Base-by-base conservation (phyloP, 2,888 invertebrate genomes). In the Xestia xanthographa region DNA sequence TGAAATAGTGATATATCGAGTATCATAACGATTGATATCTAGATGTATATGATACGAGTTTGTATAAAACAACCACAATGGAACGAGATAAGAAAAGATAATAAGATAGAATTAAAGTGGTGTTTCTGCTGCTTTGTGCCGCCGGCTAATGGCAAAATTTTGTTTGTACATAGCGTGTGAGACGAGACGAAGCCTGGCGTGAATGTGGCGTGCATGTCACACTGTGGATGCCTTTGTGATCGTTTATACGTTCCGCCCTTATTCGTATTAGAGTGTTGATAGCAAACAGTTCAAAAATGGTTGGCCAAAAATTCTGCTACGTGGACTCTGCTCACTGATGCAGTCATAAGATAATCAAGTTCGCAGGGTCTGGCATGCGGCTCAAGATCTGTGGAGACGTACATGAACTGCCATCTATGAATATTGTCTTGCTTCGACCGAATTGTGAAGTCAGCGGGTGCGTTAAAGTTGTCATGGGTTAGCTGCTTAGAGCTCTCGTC, bases 1-100 rank as follows among this genome's bases (percentile, higher is more conserved):
- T 45, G 48, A 66, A 66, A 17, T 66, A n/a, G n/a, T n/a, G n/a
- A n/a, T n/a, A n/a, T n/a, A n/a, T n/a, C 50, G 3, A 5, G 87
- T 63, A 29, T 58, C 43, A 6, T 29, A 14, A 62, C 14, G 17
- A n/a, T 60, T 34, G 9, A 17, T 34, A 69, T 62, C 29, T 43
- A 60, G 22, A 34, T 22, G 34, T 43, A 60, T 38, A 34, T 22
- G 11, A 60, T 60, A 60, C 34, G 11, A 66, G 2, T 22, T 26
- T 17, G n/a, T 43, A n/a, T 17, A 48, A 48, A 14, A 9, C 26
- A 38, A 45, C 45, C 29, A 22, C 43, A 17, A 20, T 26, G 0
- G 14, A 45, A 20, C 14, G 9, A 70, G 70, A 58, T 58, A 45
- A 58, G 56, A 69, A 17, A n/a, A 43, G 56, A 29, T 34, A 43